Percentiles rank a stretch among this genome's conserved stretches.
Conservation (phyloP, 2,113 vertebrate genomes). For the Gasterosteus aculeatus region DNA sequence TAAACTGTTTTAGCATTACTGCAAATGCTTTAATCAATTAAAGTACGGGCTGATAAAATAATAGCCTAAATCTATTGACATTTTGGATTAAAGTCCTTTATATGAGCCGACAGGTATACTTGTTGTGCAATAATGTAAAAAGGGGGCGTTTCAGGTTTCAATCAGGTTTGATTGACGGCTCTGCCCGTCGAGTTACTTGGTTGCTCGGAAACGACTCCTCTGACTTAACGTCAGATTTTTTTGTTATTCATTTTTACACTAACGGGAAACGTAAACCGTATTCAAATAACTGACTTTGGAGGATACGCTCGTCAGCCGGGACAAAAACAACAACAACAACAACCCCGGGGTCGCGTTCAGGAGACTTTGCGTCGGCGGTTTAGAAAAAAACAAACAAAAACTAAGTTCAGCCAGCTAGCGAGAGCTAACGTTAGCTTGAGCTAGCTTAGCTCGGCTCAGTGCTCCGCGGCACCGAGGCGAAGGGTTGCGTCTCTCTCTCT, state of each 20-base stretch:
- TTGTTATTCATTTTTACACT: neutral
- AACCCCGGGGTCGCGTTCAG: no score
- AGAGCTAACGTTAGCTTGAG: no score
- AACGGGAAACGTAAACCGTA: neutral
- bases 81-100: neutral
- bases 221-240: neutral
- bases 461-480: neutral
- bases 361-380: neutral
- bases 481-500: no score
- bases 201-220: slow-evolving; percentile 4
- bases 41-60: neutral
- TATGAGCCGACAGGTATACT: neutral
- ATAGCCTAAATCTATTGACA: neutral
- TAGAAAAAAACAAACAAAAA: neutral
- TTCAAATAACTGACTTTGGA: neutral
- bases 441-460: slow-evolving; percentile 9
- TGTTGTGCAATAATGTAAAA: neutral
- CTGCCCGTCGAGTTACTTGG: slow-evolving; percentile 35
- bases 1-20: neutral
- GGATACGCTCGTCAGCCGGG: no score
- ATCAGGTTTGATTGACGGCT: slow-evolving; percentile 58
- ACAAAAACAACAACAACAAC: no score
- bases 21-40: neutral
- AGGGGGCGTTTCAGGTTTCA: slow-evolving; percentile 17
- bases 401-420: neutral